A percentile compares a stretch with the other conserved stretches of the same genome.
Conservation (phyloP, 2,888 invertebrate species). For the Eupithecia tripunctaria region DNA sequence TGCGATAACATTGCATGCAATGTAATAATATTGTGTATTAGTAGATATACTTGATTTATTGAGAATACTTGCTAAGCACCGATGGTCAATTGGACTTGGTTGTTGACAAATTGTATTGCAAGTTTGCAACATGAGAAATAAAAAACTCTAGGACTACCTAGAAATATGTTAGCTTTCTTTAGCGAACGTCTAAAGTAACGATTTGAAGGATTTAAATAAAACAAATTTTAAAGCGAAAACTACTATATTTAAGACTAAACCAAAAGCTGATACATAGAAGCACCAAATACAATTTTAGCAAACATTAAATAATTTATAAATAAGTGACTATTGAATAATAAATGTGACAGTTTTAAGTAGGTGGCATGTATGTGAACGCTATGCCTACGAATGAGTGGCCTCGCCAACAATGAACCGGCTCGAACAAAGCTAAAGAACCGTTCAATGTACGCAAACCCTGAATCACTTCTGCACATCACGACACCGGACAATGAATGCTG, state of each 20-base stretch:
- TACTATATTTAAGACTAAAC: conserved; percentile 50
- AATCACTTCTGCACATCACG: conserved; percentile 21
- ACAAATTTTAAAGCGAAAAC: conserved; percentile 53
- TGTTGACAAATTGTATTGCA: too few relatives aligned
- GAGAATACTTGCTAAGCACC: background rate
- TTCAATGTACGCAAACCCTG: conserved; percentile 23
- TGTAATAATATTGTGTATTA: background rate
- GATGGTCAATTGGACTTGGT: background rate
- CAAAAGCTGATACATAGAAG: conserved; percentile 49
- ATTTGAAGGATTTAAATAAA: conserved; percentile 22
- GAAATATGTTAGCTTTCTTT: background rate
- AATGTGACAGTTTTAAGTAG: conserved; percentile 23
- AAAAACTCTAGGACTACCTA: background rate
- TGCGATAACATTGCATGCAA: conserved; percentile 11
- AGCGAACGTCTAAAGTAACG: background rate
- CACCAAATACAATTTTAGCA: conserved; percentile 38
- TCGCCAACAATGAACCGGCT: conserved; percentile 30
- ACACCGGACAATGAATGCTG: conserved; percentile 18
- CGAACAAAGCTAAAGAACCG: conserved; percentile 33
- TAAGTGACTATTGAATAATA: conserved; percentile 33
- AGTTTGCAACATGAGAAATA: too few relatives aligned
- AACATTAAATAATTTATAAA: conserved; percentile 50
- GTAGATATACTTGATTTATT: conserved; percentile 2
- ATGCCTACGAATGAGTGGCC: conserved; percentile 40
- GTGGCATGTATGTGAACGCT: conserved; percentile 39